Base-by-base conservation (phyloP, 2,888 invertebrate species). In the Ophion ellenae region DNA sequence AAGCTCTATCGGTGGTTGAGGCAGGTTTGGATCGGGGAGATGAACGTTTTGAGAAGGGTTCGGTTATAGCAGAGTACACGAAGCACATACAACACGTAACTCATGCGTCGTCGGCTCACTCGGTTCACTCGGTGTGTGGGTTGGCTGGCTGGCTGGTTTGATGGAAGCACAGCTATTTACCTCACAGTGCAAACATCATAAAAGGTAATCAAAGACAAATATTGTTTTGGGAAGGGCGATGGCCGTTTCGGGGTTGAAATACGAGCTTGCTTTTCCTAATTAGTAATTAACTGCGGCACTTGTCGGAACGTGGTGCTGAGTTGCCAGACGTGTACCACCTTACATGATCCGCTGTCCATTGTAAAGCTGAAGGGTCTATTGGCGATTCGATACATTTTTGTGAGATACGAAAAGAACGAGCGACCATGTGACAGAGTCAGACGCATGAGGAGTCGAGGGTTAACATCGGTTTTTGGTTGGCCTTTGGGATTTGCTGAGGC, bases 151-250 rank as follows among this genome's bases (percentile, higher is more conserved):
- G 79, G 73, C 59, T 77, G 59, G 74, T 63, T 36, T 80, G 82
- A 78, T 84, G 70, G 81, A 64, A 77, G 77, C 77, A 20, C 70
- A 83, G 89, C 86, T 90, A 88, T 91, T 89, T 90, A 86, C 86
- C 71, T 84, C 81, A 80, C 76, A 87, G 75, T 61, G 88, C 87
- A 90, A 91, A 90, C 90, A 89, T 84, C 88, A 87, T 78, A 81
- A 85, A 87, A 87, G 88, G 89, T 91, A 91, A 92, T 92, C 90
- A 91, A 90, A 91, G 89, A 89, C 89, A 91, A 91, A 91, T 90
- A 90, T 89, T 89, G 90, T 89, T 89, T 87, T 87, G 83, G 84
- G 67, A 61, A 82, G 85, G 73, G 71, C 85, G 85, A 85, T 87
- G 85, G 87, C 76, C 87, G 87, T 85, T 85, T 89, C 86, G 81